Evolutionary conservation across 2,797 vertebrate genomes (phyloP).

Genomic region (Gymnocypris eckloni): DNA sequence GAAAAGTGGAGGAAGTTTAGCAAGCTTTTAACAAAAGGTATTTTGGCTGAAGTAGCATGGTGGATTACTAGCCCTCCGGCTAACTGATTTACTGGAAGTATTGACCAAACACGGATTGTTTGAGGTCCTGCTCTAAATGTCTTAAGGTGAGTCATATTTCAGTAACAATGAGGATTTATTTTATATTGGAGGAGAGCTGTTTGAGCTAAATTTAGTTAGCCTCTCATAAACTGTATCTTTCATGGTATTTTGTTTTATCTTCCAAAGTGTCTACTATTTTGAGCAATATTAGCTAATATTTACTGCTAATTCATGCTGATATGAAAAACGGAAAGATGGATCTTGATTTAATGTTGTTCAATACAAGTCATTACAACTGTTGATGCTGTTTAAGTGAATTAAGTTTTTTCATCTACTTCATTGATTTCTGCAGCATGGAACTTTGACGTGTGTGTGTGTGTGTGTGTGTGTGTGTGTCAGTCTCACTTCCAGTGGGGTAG

Average conservation of each 20-base stretch:
- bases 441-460: background rate
- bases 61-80: background rate
- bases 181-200: background rate
- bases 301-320: background rate
- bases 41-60: background rate
- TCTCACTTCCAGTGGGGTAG: slow-evolving; percentile 46
- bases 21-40: background rate
- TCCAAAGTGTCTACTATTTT: background rate
- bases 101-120: background rate
- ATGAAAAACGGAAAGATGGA: background rate
- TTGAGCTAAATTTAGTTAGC: background rate
- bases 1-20: slow-evolving; percentile 16
- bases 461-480: background rate
- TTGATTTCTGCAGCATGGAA: background rate
- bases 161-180: background rate
- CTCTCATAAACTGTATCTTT: background rate
- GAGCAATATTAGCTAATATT: background rate
- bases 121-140: background rate
- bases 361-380: background rate
- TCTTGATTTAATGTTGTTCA: background rate
- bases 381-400: background rate
- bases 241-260: background rate
- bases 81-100: slow-evolving; percentile 8
- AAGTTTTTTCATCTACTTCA: background rate
- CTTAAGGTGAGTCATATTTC: slow-evolving; percentile 19